These are phyloP conservation scores for Scomber colias DNA, from an alignment of 2,113 vertebrate genomes.

Conservation along the genomic window DNA sequence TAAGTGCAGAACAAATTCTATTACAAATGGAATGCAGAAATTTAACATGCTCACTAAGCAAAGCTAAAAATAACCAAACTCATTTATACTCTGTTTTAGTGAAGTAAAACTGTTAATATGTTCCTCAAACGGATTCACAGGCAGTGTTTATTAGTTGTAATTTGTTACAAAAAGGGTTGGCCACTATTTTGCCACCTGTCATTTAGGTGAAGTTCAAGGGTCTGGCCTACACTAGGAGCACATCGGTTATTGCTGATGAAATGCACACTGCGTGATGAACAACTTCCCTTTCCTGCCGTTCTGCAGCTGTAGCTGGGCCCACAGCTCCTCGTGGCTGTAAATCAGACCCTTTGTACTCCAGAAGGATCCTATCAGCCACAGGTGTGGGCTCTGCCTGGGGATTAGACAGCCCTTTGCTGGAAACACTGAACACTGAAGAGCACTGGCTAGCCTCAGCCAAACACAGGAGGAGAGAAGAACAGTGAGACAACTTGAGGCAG, in stretches of 20 bases:
- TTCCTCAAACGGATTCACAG: constrained; percentile 48
- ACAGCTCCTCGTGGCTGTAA: constrained; percentile 91
- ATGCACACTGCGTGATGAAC: constrained; percentile 95
- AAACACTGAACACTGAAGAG: constrained; percentile 82
- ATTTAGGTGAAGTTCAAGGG: constrained; percentile 88
- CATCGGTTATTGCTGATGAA: constrained; percentile 90
- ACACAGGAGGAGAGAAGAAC: constrained; percentile 25
- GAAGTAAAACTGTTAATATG: not conserved
- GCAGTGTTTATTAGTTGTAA: constrained; percentile 53
- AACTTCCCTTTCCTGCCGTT: constrained; percentile 98
- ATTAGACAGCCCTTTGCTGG: constrained; percentile 90
- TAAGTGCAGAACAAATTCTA: constrained; percentile 15
- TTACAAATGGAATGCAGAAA: not conserved
- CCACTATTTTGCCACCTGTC: constrained; percentile 88
- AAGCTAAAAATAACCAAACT: not conserved
- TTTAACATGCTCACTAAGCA: not conserved
- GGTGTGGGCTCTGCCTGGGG: constrained; percentile 89
- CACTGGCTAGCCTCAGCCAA: constrained; percentile 20
- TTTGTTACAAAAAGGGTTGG: constrained; percentile 67
- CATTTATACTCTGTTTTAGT: not conserved
- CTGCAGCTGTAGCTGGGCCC: constrained; percentile 91
- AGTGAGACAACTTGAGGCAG: constrained; percentile 20
- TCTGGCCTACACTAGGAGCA: constrained; percentile 75
- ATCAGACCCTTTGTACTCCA: constrained; percentile 96
- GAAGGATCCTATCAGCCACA: constrained; percentile 97